phyloP scores from a whole-genome alignment of 2,797 vertebrate genomes.

The Rallus crepitans region DNA sequence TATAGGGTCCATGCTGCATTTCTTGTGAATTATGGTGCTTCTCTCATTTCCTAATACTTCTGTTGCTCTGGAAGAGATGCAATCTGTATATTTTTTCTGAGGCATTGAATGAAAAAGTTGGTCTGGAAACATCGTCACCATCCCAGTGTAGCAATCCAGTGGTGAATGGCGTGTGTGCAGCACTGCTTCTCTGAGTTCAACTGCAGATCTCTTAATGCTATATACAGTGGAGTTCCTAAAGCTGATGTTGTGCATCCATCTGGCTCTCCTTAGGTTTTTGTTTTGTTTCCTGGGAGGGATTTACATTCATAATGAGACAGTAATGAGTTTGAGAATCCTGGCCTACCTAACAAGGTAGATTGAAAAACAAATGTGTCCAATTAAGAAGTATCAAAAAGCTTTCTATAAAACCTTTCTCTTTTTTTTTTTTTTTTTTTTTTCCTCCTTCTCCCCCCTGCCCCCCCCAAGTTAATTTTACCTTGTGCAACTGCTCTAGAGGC shows the following conservation, averaged over 20 bases:
- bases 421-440: too few relatives aligned
- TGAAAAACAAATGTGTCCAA: background rate
- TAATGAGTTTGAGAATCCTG: constrained; percentile 34
- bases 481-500: constrained; percentile 30
- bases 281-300: constrained; percentile 41
- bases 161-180: constrained; percentile 49
- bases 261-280: constrained; percentile 28
- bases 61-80: constrained; percentile 62
- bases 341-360: constrained; percentile 36
- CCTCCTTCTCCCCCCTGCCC: too few relatives aligned
- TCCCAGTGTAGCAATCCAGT: constrained; percentile 58
- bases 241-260: constrained; percentile 51
- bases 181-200: constrained; percentile 45
- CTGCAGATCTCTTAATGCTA: constrained; percentile 38
- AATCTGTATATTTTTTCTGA: constrained; percentile 69
- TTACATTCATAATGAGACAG: constrained; percentile 37
- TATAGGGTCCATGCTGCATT: constrained; percentile 72
- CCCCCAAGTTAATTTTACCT: constrained; percentile 27
- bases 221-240: constrained; percentile 47
- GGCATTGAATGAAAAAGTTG: constrained; percentile 57
- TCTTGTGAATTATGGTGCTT: constrained; percentile 79
- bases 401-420: background rate
- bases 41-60: constrained; percentile 73
- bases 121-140: constrained; percentile 62
- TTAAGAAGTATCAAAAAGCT: constrained; percentile 22